phyloP scores from a whole-genome alignment of 2,113 vertebrate genomes.

The Spea bombifrons region DNA sequence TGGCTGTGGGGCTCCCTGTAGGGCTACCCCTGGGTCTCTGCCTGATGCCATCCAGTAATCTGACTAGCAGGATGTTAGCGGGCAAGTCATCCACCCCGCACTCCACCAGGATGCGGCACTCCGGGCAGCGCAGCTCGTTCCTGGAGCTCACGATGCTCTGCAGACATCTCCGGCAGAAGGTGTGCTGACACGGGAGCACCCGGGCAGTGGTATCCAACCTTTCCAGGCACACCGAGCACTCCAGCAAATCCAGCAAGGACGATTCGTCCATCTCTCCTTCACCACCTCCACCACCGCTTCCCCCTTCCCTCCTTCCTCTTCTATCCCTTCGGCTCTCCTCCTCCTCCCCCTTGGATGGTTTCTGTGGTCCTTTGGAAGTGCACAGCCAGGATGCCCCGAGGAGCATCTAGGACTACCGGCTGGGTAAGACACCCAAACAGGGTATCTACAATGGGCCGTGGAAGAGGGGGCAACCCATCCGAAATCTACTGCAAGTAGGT shows the following conservation, averaged over 20 bases:
- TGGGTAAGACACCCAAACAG: slow-evolving; percentile 37
- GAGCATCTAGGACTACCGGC: slow-evolving; percentile 55
- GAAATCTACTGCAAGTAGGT: background rate
- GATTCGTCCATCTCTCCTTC: slow-evolving; percentile 87
- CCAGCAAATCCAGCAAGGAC: slow-evolving; percentile 88
- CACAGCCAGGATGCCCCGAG: slow-evolving; percentile 62
- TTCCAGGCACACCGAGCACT: slow-evolving; percentile 94
- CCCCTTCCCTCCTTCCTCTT: slow-evolving; percentile 47
- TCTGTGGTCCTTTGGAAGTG: slow-evolving; percentile 57
- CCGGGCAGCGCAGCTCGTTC: slow-evolving; percentile 90
- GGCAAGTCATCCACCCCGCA: slow-evolving; percentile 92
- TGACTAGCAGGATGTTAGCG: slow-evolving; percentile 88
- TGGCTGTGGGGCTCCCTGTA: slow-evolving; percentile 53
- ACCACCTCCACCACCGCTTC: slow-evolving; percentile 22
- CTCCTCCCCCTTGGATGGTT: slow-evolving; percentile 47
- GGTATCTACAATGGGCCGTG: background rate
- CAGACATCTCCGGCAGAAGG: slow-evolving; percentile 93
- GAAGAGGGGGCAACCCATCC: background rate
- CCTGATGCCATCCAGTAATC: slow-evolving; percentile 88
- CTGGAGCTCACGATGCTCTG: slow-evolving; percentile 91
- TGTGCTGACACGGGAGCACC: slow-evolving; percentile 93
- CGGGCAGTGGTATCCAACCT: slow-evolving; percentile 90
- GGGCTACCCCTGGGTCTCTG: slow-evolving; percentile 75
- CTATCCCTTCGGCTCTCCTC: slow-evolving; percentile 48
- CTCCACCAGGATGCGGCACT: slow-evolving; percentile 92